Base-by-base conservation (phyloP, 1,140 invertebrate species). In the Drosophila busckii region DNA sequence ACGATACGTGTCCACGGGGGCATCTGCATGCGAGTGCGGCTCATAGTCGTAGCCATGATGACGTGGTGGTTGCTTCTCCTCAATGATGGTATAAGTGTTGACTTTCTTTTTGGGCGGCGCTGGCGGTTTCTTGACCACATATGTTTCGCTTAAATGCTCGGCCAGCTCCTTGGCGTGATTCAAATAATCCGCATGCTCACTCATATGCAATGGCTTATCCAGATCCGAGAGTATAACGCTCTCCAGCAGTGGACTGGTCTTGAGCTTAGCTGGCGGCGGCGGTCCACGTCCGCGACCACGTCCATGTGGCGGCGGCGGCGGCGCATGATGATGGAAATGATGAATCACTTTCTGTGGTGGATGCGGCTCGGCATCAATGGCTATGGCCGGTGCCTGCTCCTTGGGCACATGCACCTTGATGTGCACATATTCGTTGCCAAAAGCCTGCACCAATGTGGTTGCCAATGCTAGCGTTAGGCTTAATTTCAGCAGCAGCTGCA, bases 351-450 rank as follows among this genome's bases (percentile, higher is more conserved):
- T 85, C 29, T 60, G 75, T 2, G 38, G 9, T 3, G 64, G 2
- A 2, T 35, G 38, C 8, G 54, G 64, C 25, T 73, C 68, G n/a
- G 34, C 40, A 4, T 55, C 34, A 0, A 44, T 5, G 5, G 35
- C 52, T 7, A 49, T 61, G 7, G 32, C 37, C 4, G 56, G 45
- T 8, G 45, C 12, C 32, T 66, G 49, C 37, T 85, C 76, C 32
- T 75, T 70, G 13, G 83, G 83, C 52, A 85, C 69, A 29, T 85
- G 83, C 16, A 85, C 71, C 45, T 85, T 85, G 13, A 85, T 85
- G 40, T 85, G 83, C 7, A 85, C 83, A 20, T 70, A 80, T 34
- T 85, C 83, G 34, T 80, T 68, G 44, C 83, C 83, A 37, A 85
- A 85, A 10, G 49, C 56, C 1, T 44, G 12, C 4, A 26, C 44